Conservation (phyloP, 1,140 invertebrate species). For the Drosophila malerkotliana region DNA sequence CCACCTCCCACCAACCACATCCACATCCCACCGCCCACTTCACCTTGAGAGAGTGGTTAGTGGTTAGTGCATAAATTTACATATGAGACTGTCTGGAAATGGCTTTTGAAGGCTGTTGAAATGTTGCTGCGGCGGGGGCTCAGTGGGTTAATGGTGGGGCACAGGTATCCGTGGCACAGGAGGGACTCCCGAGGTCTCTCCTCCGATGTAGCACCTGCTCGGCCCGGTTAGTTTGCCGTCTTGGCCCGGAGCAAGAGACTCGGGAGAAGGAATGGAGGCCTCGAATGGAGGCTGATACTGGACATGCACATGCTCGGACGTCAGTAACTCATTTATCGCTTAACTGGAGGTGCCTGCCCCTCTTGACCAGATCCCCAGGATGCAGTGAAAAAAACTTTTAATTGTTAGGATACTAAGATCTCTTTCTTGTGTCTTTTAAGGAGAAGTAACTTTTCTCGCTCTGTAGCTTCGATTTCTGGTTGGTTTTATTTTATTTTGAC, state of each 20-base stretch:
- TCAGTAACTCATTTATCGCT: slow-evolving; percentile 82
- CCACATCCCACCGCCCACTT: not conserved
- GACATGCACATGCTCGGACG: slow-evolving; percentile 75
- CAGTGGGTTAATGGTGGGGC: slow-evolving; percentile 19
- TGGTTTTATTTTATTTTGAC: slow-evolving; percentile 66
- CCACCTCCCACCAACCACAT: slow-evolving; percentile 7
- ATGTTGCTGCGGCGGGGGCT: slow-evolving; percentile 58
- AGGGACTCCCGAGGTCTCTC: slow-evolving; percentile 26
- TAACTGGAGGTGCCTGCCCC: slow-evolving; percentile 46
- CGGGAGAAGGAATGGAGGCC: slow-evolving; percentile 28
- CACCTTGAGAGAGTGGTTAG: slow-evolving; percentile 21
- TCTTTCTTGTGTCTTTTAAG: not conserved
- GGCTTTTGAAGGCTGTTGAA: slow-evolving; percentile 80
- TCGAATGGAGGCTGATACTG: slow-evolving; percentile 56
- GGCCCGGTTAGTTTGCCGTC: slow-evolving; percentile 7
- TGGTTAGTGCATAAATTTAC: slow-evolving; percentile 73
- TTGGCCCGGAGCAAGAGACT: slow-evolving; percentile 41
- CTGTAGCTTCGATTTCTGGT: slow-evolving; percentile 37
- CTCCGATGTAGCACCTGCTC: slow-evolving; percentile 39
- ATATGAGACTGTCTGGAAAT: slow-evolving; percentile 76
- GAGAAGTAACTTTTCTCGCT: not conserved
- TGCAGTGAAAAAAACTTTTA: slow-evolving; percentile 14
- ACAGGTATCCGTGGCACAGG: not conserved
- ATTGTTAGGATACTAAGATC: not conserved
- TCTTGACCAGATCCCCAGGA: not conserved